Evolutionary conservation across 2,797 vertebrate genomes (phyloP), one percentile per base, ranked within the genome.

Genomic region (Halcyon leucocephala): DNA sequence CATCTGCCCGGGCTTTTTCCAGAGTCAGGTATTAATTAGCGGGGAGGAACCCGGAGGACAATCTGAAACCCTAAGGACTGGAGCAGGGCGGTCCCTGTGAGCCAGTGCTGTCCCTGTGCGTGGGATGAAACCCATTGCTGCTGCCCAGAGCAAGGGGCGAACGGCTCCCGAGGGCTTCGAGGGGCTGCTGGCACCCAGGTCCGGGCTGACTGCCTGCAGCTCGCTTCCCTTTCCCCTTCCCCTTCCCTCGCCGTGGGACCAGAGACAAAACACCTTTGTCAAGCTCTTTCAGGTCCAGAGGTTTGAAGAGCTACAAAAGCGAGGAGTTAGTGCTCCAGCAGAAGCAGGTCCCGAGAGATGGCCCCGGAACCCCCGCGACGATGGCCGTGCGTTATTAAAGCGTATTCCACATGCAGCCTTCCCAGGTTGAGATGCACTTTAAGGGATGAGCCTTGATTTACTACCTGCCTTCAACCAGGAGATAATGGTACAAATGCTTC

Each of bases 401-500:
- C 28, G 4, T 7, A 7, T 41, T 86, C 82, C 70, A 10, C 4
- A 2, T 3, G 3, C 46, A 35, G 42, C 0, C 10, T 46, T 29
- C 69, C 31, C 25, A 26, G 48, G 51, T 62, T 24, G 77, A 70
- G 84, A 26, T 1, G 19, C 13, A 1, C 35, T 44, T 66, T 5
- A 49, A 65, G 49, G 64, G 71, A n/a, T 9, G 26, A 71, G 24
- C 66, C 54, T 31, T 80, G 76, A 86, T 93, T 88, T 74, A 73
- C 49, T 8, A 2, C 62, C n/a, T 35, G 76, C 2, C 77, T 65
- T 80, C 82, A 49, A 42, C 58, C 19, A 37, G 54, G 13, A 44
- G 74, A 10, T 0, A 0, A 14, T 0, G 33, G 39, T 7, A 31
- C 65, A 19, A 57, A 66, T 0, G 8, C 33, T 61, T 37, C 14